Evolutionary conservation across 2,113 vertebrate species (phyloP).

Genomic region (Cinclus mexicanus): DNA sequence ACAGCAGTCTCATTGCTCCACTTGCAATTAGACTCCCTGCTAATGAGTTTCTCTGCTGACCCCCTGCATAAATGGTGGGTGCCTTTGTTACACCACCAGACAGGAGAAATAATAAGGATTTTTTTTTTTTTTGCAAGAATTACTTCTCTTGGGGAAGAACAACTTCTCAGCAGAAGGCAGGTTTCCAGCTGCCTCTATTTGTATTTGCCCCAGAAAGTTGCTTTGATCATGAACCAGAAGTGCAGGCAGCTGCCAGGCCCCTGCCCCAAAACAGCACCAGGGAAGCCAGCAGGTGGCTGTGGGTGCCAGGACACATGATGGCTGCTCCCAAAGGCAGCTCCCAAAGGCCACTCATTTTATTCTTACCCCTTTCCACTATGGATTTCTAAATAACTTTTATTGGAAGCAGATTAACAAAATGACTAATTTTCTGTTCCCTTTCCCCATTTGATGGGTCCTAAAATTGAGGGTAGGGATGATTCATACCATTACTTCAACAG

Average conservation of each 20-base stretch:
- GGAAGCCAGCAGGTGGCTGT: neutral
- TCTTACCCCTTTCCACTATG: neutral
- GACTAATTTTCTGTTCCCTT: slow-evolving; percentile 19
- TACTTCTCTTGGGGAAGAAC: neutral
- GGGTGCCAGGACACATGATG: rapidly evolving
- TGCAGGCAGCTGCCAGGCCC: neutral
- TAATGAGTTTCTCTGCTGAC: rapidly evolving
- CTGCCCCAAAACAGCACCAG: neutral
- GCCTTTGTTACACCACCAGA: neutral
- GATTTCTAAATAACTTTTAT: neutral
- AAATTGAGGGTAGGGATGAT: slow-evolving; percentile 12
- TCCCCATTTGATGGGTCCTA: neutral
- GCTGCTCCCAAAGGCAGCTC: neutral
- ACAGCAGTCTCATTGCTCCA: neutral
- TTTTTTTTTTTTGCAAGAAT: neutral
- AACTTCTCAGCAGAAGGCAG: rapidly evolving
- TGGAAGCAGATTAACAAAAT: neutral
- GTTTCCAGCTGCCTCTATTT: neutral
- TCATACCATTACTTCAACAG: neutral
- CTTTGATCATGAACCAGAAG: neutral
- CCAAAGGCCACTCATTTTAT: neutral
- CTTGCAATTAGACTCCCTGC: neutral
- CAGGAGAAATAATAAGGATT: neutral
- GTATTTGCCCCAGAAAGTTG: neutral
- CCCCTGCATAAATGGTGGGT: neutral